Evolutionary conservation across 2,113 vertebrate genomes (phyloP), one percentile per base, ranked within the genome.

Genomic region (Phoenicopterus ruber): DNA sequence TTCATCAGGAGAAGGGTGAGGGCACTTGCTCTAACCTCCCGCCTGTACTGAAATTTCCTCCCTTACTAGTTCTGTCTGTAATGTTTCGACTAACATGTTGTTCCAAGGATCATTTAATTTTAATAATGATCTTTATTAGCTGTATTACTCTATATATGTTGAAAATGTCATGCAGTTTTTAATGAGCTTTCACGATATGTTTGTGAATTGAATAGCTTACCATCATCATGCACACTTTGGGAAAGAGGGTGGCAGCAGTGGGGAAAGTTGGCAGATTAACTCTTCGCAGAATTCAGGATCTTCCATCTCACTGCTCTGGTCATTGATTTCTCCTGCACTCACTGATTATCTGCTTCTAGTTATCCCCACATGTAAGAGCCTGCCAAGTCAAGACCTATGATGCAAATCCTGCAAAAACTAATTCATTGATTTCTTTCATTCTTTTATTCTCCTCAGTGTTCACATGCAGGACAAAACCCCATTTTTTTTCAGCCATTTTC

Each of bases 101-200:
- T 89, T 95, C 70, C 49, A 85, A 87, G 73, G 74, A 82, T 79
- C 17, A 76, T 82, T 94, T 91, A 55, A 71, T 96, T 96, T 94
- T 84, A 76, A 79, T 93, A 74, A 89, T 69, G 24, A 59, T 46
- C 49, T 80, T 86, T 91, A 81, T 94, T 90, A 89, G 22, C 55
- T 66, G 22, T 70, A 52, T 74, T 79, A 29, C 10, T 28, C 10
- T 44, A 18, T 93, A 11, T 29, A 52, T 65, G 49, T 92, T 80
- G 34, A 85, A 91, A 91, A 65, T 49, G 34, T 85, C 40, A 21
- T 42, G 20, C 31, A 49, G 82, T 62, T 93, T 82, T 80, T 94
- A 88, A 73, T 58, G 82, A 72, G 62, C 46, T 84, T 77, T 73
- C 62, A 65, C 36, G 69, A 79, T 24, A 29, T 26, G 19, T 47